phyloP scores from a whole-genome alignment of 1,140 invertebrate genomes.

The Mamestra configurata region DNA sequence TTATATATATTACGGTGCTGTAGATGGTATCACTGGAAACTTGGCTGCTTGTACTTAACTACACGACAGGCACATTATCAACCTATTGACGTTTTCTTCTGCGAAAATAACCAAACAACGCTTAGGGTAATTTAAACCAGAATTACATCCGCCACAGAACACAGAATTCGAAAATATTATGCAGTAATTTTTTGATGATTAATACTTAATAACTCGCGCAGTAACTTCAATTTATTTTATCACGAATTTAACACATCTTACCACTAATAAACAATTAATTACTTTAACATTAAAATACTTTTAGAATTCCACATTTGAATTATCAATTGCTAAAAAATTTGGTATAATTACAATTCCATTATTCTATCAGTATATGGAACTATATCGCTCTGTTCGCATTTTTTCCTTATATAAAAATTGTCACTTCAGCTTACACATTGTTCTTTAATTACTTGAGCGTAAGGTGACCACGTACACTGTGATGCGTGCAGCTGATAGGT shows the following conservation, averaged over 20 bases:
- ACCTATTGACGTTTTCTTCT: constrained; percentile 6
- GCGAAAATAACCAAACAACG: constrained; percentile 33
- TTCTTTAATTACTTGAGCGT: constrained; percentile 64
- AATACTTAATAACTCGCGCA: constrained; percentile 66
- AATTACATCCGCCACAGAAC: background rate
- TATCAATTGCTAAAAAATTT: constrained; percentile 65
- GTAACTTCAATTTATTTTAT: constrained; percentile 71
- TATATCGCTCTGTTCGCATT: constrained; percentile 54
- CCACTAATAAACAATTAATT: constrained; percentile 72
- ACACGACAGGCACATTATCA: constrained; percentile 6
- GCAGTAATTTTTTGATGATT: constrained; percentile 60
- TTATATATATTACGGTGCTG: constrained; percentile 10
- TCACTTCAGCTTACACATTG: constrained; percentile 57
- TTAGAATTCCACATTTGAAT: constrained; percentile 70
- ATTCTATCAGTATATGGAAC: constrained; percentile 57
- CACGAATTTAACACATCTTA: constrained; percentile 78
- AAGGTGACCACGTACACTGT: constrained; percentile 57
- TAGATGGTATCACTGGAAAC: constrained; percentile 31
- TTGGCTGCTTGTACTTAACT: constrained; percentile 9
- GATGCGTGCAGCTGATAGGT: constrained; percentile 58
- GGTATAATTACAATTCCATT: constrained; percentile 62
- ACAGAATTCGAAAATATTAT: constrained; percentile 67
- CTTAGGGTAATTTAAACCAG: constrained; percentile 57
- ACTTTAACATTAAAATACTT: constrained; percentile 74
- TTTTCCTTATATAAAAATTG: constrained; percentile 51